phyloP scores from a whole-genome alignment of 1,140 invertebrate species.

The Drosophila subobscura region DNA sequence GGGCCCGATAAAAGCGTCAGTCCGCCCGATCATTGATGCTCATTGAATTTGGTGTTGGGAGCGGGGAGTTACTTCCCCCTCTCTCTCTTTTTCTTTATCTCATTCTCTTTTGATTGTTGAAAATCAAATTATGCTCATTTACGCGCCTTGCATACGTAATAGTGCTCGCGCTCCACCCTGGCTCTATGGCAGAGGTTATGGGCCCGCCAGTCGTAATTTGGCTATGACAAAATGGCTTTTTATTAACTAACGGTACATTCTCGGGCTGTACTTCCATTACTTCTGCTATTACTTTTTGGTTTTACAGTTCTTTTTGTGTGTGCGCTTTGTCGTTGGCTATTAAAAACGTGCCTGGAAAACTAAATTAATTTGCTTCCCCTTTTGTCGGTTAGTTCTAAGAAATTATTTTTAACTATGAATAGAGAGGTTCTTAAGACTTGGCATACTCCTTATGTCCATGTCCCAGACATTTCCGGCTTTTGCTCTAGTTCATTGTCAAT shows the following conservation, averaged over 20 bases:
- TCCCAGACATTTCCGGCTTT: constrained; percentile 63
- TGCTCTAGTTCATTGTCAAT: constrained; percentile 76
- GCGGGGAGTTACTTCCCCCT: constrained; percentile 7
- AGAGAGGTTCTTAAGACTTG: constrained; percentile 1
- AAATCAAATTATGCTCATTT: constrained; percentile 71
- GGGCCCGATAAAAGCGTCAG: constrained; percentile 30
- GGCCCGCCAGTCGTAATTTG: constrained; percentile 40
- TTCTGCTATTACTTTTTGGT: constrained; percentile 46
- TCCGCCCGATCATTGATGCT: constrained; percentile 21
- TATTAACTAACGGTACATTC: constrained; percentile 68
- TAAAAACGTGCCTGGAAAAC: constrained; percentile 67
- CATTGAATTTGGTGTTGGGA: not conserved
- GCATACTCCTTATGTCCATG: constrained; percentile 57
- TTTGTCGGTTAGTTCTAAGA: constrained; percentile 15
- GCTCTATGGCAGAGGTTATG: constrained; percentile 2
- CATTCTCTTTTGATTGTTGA: constrained; percentile 4
- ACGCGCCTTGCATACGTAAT: constrained; percentile 74
- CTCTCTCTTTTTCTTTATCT: constrained; percentile 5
- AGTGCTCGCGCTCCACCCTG: constrained; percentile 15
- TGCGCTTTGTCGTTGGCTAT: constrained; percentile 40
- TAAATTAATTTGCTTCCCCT: constrained; percentile 21
- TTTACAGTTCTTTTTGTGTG: constrained; percentile 36
- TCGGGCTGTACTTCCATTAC: constrained; percentile 40
- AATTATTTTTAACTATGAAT: constrained; percentile 6
- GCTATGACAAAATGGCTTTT: constrained; percentile 71